Conservation (phyloP, 2,888 invertebrate species). For the Escarpia spicata region DNA sequence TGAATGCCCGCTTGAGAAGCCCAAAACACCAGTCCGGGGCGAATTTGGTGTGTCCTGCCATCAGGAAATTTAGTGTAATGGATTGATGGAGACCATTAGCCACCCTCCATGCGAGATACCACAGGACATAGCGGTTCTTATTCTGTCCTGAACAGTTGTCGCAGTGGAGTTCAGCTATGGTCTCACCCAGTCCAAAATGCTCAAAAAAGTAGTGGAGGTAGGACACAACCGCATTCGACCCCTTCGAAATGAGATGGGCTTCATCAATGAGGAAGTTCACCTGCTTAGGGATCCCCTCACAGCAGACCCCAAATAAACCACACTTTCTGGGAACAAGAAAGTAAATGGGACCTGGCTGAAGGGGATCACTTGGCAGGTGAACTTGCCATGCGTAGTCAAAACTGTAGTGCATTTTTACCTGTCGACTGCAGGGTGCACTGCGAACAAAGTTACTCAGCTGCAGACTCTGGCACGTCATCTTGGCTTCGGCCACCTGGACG, state of each 20-base stretch:
- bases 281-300: conserved; percentile 27
- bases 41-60: no score
- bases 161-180: conserved; percentile 34
- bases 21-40: no score
- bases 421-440: conserved; percentile 24
- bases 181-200: conserved; percentile 41
- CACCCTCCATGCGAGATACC: conserved; percentile 38
- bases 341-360: conserved; percentile 43
- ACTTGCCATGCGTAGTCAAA: conserved; percentile 29
- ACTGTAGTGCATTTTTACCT: conserved; percentile 30
- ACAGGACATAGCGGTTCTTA: conserved; percentile 42
- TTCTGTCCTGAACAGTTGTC: conserved; percentile 47
- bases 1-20: no score
- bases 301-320: conserved; percentile 39
- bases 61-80: no score
- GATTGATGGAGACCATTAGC: background rate
- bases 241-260: conserved; percentile 36
- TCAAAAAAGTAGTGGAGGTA: conserved; percentile 40
- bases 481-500: background rate
- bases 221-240: conserved; percentile 42
- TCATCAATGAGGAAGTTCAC: conserved; percentile 47
- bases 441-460: conserved; percentile 1
- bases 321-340: conserved; percentile 45
- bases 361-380: conserved; percentile 35
- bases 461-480: background rate